Base-by-base conservation (phyloP, 2,888 invertebrate genomes). In the Papilio demoleus region DNA sequence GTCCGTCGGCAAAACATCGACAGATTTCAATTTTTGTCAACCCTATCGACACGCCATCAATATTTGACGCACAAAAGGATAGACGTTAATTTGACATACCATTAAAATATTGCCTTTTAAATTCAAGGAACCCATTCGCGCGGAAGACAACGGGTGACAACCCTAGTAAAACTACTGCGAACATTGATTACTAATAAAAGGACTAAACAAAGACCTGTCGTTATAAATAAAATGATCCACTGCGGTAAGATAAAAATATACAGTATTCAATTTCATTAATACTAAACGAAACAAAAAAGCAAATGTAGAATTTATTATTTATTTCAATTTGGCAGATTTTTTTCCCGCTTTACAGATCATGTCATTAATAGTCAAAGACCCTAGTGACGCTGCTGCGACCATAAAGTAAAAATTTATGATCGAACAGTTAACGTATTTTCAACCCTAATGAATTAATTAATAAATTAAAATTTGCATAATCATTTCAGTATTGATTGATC, bases 1-100 rank as follows among this genome's bases (percentile, higher is more conserved):
- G 92, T 88, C 81, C 80, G 83, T 81, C 79, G 78, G 82, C 79
- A 85, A 86, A 85, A 87, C 86, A 84, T 73, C 74, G 73, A 76
- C 67, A 72, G 74, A 74, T 79, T 79, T 79, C 80, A 78, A 77
- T 78, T 76, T n/a, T 76, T 47, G 34, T 73, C 77, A 78, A 87
- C 88, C 88, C 90, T 86, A 90, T 92, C 88, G 92, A 88, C 90
- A 89, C 87, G 90, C 89, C 90, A 89, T 83, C 88, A 82, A 90
- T 90, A 86, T 75, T 76, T 74, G 75, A 77, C 72, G 71, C 77
- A 91, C 88, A 90, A 91, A 86, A 78, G 88, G 79, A 83, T 84
- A 83, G 87, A 91, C 88, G 88, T 88, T 90, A 91, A 92, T 90
- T 90, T 89, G 92, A 91, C 91, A 84, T 89, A 87, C 87, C 88